Conservation (phyloP, 1,140 invertebrate species). For the Elymnias hypermnestra region DNA sequence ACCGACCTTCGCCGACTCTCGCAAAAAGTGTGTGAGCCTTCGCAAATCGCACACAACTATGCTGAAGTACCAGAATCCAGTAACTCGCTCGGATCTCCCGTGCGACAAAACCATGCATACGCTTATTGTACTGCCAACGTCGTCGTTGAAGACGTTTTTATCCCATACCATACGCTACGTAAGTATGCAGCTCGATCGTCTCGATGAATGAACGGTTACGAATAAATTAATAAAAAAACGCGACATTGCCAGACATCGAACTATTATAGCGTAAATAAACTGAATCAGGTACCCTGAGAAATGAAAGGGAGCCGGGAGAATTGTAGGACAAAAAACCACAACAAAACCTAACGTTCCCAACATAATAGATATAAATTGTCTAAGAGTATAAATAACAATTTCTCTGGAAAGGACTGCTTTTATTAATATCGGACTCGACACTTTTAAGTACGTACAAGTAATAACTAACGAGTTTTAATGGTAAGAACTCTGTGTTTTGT, state of each 20-base stretch:
- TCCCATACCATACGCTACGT: slow-evolving; percentile 21
- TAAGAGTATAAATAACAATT: slow-evolving; percentile 2
- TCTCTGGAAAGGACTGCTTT: neutral
- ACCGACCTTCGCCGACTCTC: slow-evolving; percentile 54
- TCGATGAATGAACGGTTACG: slow-evolving; percentile 35
- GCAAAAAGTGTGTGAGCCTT: slow-evolving; percentile 64
- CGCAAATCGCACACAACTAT: slow-evolving; percentile 42
- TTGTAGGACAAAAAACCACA: slow-evolving; percentile 7
- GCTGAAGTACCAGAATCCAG: slow-evolving; percentile 45
- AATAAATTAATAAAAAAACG: slow-evolving; percentile 32
- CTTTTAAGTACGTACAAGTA: neutral
- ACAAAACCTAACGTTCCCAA: slow-evolving; percentile 3
- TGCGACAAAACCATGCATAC: slow-evolving; percentile 38
- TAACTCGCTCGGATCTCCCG: slow-evolving; percentile 32
- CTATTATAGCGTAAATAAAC: slow-evolving; percentile 19
- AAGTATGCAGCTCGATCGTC: slow-evolving; percentile 22
- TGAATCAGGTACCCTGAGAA: slow-evolving; percentile 20
- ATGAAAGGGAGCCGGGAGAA: slow-evolving; percentile 8
- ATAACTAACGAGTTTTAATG: slow-evolving; percentile 1
- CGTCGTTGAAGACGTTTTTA: slow-evolving; percentile 25
- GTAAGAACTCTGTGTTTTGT: neutral
- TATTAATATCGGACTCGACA: neutral
- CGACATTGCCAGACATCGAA: slow-evolving; percentile 20
- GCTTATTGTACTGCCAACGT: slow-evolving; percentile 19
- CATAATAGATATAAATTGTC: neutral